phyloP scores from a whole-genome alignment of 2,888 invertebrate genomes.

The Metellina segmentata region DNA sequence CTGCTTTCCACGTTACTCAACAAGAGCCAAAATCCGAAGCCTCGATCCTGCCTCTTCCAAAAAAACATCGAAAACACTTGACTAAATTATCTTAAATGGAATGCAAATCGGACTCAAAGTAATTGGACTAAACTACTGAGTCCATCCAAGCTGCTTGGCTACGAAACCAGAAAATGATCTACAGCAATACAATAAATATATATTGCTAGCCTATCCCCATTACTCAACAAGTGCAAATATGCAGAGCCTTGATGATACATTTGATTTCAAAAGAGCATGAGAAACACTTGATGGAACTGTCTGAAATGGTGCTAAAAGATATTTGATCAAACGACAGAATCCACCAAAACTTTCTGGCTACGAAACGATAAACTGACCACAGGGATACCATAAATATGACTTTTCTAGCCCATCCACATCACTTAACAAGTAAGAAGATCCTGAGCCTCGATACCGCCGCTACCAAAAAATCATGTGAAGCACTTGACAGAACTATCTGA shows the following conservation, averaged over 20 bases:
- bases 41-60: neutral
- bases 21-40: neutral
- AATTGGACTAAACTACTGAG: neutral
- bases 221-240: neutral
- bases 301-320: too few relatives aligned
- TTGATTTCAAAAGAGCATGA: too few relatives aligned
- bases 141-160: conserved; percentile 9
- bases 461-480: neutral
- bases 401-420: too few relatives aligned
- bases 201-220: too few relatives aligned
- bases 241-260: neutral
- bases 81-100: neutral
- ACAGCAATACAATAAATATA: conserved; percentile 12
- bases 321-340: too few relatives aligned
- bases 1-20: too few relatives aligned
- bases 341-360: too few relatives aligned
- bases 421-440: neutral
- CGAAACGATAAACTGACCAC: too few relatives aligned
- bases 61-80: neutral
- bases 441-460: neutral
- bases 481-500: neutral
- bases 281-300: too few relatives aligned
- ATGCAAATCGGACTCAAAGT: neutral
- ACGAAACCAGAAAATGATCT: conserved; percentile 16
- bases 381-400: too few relatives aligned